Percentiles rank a stretch among this genome's conserved stretches.
These are phyloP conservation scores for Limnephilus auricula DNA, from an alignment of 2,888 invertebrate species.

Conservation along the genomic window DNA sequence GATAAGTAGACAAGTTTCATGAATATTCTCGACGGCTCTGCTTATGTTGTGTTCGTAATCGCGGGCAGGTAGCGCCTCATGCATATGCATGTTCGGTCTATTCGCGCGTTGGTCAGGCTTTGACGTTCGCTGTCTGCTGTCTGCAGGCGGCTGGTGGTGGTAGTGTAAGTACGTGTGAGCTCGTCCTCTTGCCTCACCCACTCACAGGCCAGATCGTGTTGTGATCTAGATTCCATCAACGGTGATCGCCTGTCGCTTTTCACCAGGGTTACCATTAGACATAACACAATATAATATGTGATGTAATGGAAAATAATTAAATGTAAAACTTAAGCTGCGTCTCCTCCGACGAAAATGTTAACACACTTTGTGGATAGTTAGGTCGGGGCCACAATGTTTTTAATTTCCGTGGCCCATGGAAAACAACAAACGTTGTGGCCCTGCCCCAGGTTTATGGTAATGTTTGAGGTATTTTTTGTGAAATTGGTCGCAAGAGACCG, in stretches of 20 bases:
- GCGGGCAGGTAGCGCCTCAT: background rate
- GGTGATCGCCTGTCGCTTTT: background rate
- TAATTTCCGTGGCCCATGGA: no score
- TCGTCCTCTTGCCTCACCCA: slow-evolving; percentile 1
- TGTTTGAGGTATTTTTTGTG: no score
- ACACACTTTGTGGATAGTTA: no score
- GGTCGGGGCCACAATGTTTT: no score
- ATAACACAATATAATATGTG: background rate
- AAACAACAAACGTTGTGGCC: no score
- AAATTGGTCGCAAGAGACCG: no score
- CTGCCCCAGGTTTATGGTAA: no score
- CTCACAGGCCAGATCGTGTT: slow-evolving; percentile 7
- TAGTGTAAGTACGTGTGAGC: background rate
- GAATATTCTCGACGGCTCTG: background rate
- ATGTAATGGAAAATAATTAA: no score
- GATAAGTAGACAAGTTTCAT: background rate
- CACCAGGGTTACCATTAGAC: background rate
- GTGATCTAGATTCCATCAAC: slow-evolving; percentile 17
- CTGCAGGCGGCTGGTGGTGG: background rate
- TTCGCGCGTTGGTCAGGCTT: background rate
- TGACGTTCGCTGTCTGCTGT: no score
- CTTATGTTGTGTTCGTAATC: background rate
- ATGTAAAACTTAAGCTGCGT: no score
- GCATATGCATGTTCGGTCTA: background rate
- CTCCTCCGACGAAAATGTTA: no score